A percentile compares a stretch with the other conserved stretches of the same genome.
Conservation (phyloP, 2,797 vertebrate genomes). For the Graptemys geographica region DNA sequence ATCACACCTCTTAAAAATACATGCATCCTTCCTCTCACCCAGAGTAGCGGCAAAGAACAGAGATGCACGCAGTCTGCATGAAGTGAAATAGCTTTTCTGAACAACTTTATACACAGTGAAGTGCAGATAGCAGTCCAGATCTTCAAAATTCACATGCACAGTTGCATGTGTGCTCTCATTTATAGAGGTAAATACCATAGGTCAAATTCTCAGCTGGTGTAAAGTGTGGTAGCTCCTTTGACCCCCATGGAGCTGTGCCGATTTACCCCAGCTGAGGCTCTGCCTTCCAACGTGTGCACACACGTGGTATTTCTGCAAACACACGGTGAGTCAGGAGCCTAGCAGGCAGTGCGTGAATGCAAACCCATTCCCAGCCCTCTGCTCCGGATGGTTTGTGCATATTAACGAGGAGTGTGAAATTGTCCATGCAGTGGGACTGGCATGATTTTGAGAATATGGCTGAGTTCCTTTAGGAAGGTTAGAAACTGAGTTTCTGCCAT, state of each 20-base stretch:
- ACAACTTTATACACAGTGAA: background rate
- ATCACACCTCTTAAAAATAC: conserved; percentile 66
- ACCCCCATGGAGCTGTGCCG: conserved; percentile 18
- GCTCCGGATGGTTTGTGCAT: background rate
- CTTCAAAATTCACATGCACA: background rate
- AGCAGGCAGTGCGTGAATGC: conserved; percentile 62
- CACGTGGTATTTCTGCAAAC: conserved; percentile 37
- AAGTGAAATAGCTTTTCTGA: conserved; percentile 41
- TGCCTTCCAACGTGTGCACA: conserved; percentile 11
- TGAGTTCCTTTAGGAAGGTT: conserved; percentile 72
- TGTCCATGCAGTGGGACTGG: conserved; percentile 44
- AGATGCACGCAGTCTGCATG: conserved; percentile 22
- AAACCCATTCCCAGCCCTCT: background rate
- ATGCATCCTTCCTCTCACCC: background rate
- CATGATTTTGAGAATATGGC: conserved; percentile 71
- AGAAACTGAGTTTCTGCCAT: conserved; percentile 73
- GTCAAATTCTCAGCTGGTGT: background rate
- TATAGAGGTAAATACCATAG: conserved; percentile 25
- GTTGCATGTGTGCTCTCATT: background rate
- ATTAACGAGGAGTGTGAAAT: conserved; percentile 56
- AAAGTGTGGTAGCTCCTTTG: background rate
- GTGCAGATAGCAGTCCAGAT: background rate
- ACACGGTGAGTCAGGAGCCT: background rate
- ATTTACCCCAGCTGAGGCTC: background rate
- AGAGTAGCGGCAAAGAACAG: conserved; percentile 43